Evolutionary conservation across 1,140 invertebrate species (phyloP), one percentile per base, ranked within the genome.

Genomic region (Pteromalus puparum): DNA sequence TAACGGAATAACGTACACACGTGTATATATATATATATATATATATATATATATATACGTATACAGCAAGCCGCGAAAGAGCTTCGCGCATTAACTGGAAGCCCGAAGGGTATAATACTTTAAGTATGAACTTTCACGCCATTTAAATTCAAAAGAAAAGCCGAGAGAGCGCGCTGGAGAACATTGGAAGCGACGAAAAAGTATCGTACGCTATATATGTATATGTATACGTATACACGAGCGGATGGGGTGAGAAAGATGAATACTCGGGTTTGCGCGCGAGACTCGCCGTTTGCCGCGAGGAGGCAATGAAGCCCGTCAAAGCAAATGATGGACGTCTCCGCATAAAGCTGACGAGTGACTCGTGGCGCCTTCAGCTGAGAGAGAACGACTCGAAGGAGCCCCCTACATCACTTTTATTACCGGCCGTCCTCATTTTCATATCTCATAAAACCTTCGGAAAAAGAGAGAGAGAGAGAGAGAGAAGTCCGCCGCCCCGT

Each of bases 351-450:
- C 92, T 94, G 93, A 94, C 93, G 93, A 94, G 93, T 93, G 92
- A 93, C 90, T 93, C 91, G 92, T 92, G 91, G 92, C 92, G 93
- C 93, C 92, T 93, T 92, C 90, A 92, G 90, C 53, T n/a, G 53
- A 6, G 53, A 6, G 53, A n/a, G 88, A 94, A 94, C 93, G 93
- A 93, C 93, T 92, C 89, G 90, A 91, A 92, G 90, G 93, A 93
- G 93, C 90, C 92, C 91, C 89, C 91, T 94, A 94, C 92, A 94
- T 94, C 94, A 94, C 91, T 94, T 94, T 94, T 94, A 94, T 94
- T 92, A 92, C 93, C 83, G 90, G 91, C 91, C 93, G 93, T 93
- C 91, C 94, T 94, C 94, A 94, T 94, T 94, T 94, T 94, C 94
- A 94, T 94, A 94, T 94, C 93, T 94, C 94, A 94, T 94, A 94